phyloP scores from a whole-genome alignment of 2,113 vertebrate genomes.

The Entomyzon cyanotis region DNA sequence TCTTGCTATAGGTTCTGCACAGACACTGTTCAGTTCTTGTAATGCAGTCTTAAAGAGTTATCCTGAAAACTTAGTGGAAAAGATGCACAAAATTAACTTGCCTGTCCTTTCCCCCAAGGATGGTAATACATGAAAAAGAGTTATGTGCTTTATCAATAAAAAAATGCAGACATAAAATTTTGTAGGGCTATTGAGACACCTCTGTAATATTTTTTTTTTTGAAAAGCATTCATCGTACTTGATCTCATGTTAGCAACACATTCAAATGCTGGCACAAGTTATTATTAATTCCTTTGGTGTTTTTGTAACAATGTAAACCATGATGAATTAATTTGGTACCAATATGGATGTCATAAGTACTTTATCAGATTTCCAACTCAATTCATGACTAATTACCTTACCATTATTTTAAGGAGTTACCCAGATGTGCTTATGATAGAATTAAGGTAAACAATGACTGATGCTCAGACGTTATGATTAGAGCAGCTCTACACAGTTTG shows the following conservation, averaged over 20 bases:
- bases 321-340: slow-evolving; percentile 67
- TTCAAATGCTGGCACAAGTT: slow-evolving; percentile 38
- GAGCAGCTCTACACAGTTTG: slow-evolving; percentile 58
- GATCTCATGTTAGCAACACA: slow-evolving; percentile 8
- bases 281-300: slow-evolving; percentile 52
- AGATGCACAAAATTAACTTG: neutral
- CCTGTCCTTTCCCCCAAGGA: neutral
- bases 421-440: slow-evolving; percentile 54
- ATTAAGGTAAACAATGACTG: slow-evolving; percentile 67
- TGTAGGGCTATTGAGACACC: neutral
- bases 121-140: neutral
- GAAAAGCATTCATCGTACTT: neutral
- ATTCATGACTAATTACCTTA: slow-evolving; percentile 58
- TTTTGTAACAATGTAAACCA: slow-evolving; percentile 46
- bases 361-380: slow-evolving; percentile 64
- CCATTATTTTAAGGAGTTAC: slow-evolving; percentile 64
- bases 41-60: neutral
- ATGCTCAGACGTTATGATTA: slow-evolving; percentile 54
- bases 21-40: neutral
- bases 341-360: slow-evolving; percentile 59
- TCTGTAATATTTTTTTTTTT: neutral
- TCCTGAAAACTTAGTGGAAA: neutral
- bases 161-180: neutral
- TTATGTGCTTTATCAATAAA: neutral
- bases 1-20: neutral